Evolutionary conservation across 2,888 invertebrate species (phyloP).

Genomic region (Phengaris arion): DNA sequence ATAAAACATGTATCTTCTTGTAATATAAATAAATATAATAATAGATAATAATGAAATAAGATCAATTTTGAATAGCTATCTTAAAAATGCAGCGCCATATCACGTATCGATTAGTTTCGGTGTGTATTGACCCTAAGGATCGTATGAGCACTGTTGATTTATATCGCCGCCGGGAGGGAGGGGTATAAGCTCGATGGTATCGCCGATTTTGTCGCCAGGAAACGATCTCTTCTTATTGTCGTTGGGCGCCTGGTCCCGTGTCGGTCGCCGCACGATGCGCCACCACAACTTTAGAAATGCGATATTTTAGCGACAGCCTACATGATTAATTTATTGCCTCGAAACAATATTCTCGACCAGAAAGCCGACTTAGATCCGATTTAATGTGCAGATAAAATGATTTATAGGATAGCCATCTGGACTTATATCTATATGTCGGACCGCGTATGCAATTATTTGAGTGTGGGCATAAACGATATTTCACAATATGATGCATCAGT

Average conservation of each 20-base stretch:
- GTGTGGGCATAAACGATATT: slow-evolving; percentile 15
- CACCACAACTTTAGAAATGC: slow-evolving; percentile 59
- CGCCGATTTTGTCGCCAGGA: slow-evolving; percentile 74
- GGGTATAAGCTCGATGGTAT: slow-evolving; percentile 69
- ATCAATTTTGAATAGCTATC: no score
- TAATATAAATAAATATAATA: no score
- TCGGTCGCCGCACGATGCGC: slow-evolving; percentile 62
- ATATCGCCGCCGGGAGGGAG: slow-evolving; percentile 54
- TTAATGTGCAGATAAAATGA: slow-evolving; percentile 72
- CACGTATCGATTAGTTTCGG: slow-evolving; percentile 39
- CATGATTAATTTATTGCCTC: slow-evolving; percentile 77
- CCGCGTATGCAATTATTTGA: slow-evolving; percentile 34
- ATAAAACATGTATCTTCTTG: no score
- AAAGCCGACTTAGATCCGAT: slow-evolving; percentile 64
- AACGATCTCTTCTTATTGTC: slow-evolving; percentile 69
- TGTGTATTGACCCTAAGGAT: slow-evolving; percentile 35
- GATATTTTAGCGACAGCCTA: slow-evolving; percentile 77
- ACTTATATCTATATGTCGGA: slow-evolving; percentile 45
- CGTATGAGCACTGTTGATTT: slow-evolving; percentile 59
- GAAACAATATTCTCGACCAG: slow-evolving; percentile 65
- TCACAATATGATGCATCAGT: slow-evolving; percentile 7
- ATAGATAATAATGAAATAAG: no score
- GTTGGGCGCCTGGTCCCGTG: slow-evolving; percentile 56
- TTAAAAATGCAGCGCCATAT: slow-evolving; percentile 26
- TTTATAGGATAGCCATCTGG: slow-evolving; percentile 58